phyloP scores from a whole-genome alignment of 2,888 invertebrate genomes.

The Brachypalpus laphriformis region DNA sequence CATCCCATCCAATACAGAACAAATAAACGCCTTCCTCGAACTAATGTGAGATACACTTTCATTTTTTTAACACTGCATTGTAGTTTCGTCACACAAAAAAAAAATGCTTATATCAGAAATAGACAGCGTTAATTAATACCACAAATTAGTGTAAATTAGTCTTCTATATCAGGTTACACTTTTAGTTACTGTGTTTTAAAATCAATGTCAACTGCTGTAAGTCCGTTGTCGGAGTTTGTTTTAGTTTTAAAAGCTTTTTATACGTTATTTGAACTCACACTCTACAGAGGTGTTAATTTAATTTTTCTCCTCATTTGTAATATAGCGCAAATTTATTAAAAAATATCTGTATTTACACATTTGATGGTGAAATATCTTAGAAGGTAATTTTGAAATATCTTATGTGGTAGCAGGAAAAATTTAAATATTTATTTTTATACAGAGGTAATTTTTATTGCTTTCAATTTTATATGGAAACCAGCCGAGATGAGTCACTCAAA shows the following conservation, averaged over 20 bases:
- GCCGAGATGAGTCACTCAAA: no score
- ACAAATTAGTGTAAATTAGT: constrained; percentile 52
- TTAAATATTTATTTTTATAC: background rate
- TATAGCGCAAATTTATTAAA: constrained; percentile 42
- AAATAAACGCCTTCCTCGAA: constrained; percentile 11
- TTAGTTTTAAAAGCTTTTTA: constrained; percentile 44
- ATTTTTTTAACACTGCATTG: constrained; percentile 1
- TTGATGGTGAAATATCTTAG: constrained; percentile 24
- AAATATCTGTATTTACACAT: constrained; percentile 35
- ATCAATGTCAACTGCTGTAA: constrained; percentile 62
- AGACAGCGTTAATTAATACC: constrained; percentile 34
- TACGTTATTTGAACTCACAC: background rate
- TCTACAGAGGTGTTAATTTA: constrained; percentile 45
- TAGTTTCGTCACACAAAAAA: constrained; percentile 18
- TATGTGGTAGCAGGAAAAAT: background rate
- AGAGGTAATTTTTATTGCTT: no score
- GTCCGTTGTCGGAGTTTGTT: background rate
- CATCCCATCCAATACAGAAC: background rate
- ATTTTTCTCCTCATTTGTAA: constrained; percentile 28
- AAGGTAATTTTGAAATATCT: background rate
- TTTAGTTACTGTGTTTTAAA: constrained; percentile 26
- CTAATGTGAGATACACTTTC: constrained; percentile 20
- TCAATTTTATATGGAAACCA: no score
- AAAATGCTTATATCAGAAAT: background rate
- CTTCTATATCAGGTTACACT: constrained; percentile 68